Conservation (phyloP, 1,140 invertebrate species). For the Caenorhabditis latens region DNA sequence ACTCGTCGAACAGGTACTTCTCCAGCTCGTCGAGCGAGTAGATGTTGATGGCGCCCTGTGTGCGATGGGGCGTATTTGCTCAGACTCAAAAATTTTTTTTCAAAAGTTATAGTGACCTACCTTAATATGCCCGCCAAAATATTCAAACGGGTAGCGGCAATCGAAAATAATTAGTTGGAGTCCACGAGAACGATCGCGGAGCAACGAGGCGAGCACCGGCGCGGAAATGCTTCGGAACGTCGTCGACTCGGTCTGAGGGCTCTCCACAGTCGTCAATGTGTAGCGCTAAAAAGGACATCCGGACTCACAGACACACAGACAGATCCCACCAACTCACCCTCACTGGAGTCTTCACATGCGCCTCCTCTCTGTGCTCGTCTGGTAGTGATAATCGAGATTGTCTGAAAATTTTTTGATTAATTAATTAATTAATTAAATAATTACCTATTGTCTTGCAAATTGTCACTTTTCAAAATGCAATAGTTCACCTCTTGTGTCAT, state of each 20-base stretch:
- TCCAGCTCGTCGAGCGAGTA: constrained; percentile 16
- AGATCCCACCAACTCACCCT: background rate
- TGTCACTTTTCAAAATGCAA: constrained; percentile 47
- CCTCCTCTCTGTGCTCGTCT: background rate
- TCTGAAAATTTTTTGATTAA: background rate
- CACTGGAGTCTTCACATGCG: constrained; percentile 3
- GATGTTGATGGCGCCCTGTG: constrained; percentile 12
- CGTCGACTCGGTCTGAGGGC: background rate
- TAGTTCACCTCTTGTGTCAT: constrained; percentile 40
- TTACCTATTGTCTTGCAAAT: constrained; percentile 29
- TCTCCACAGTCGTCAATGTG: background rate
- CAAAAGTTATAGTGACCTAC: background rate
- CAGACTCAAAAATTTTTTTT: no score
- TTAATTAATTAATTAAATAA: no score
- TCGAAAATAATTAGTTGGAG: constrained; percentile 42
- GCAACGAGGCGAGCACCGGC: background rate
- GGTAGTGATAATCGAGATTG: background rate
- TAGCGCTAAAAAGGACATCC: background rate
- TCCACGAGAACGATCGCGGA: constrained; percentile 21
- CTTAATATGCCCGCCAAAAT: constrained; percentile 46
- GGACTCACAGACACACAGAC: no score
- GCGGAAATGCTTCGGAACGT: constrained; percentile 36
- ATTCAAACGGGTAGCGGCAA: constrained; percentile 45
- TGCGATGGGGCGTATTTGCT: no score
- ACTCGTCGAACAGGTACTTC: constrained; percentile 33